Percentiles rank a stretch among this genome's conserved stretches.
Evolutionary conservation across 2,888 invertebrate species (phyloP).

Genomic region (Pandemis corylana): DNA sequence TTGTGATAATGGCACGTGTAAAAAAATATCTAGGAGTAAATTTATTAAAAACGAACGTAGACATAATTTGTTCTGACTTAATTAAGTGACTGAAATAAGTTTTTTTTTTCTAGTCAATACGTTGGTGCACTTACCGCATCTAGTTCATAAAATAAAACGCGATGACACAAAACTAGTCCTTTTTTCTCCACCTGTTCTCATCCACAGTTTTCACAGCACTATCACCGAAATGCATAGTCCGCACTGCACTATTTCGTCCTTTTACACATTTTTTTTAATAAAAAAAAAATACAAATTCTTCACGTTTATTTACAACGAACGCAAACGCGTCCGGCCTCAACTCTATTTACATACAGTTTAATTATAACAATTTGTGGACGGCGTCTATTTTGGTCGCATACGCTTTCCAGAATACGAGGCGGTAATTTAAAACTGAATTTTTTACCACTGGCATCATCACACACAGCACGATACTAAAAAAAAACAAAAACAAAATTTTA

Average conservation of each 20-base stretch:
- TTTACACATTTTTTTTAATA: background rate
- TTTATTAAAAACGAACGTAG: background rate
- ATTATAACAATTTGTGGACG: constrained; percentile 42
- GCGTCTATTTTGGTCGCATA: constrained; percentile 35
- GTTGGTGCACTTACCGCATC: constrained; percentile 31
- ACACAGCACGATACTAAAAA: constrained; percentile 11
- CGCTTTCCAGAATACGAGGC: constrained; percentile 37
- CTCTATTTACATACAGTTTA: constrained; percentile 43
- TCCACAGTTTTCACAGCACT: constrained; percentile 7
- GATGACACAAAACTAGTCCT: constrained; percentile 20
- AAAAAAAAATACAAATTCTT: constrained; percentile 4
- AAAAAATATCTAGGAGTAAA: background rate
- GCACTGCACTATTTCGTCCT: constrained; percentile 33
- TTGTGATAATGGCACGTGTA: constrained; percentile 7
- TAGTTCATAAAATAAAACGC: constrained; percentile 14
- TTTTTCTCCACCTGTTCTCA: background rate
- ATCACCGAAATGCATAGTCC: constrained; percentile 31
- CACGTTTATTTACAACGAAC: constrained; percentile 33
- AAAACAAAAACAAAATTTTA: background rate
- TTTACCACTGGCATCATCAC: background rate
- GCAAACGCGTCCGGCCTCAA: constrained; percentile 35
- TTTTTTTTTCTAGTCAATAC: background rate
- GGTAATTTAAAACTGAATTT: constrained; percentile 22
- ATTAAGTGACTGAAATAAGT: background rate
- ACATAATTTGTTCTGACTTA: background rate